Evolutionary conservation across 2,113 vertebrate species (phyloP).

Genomic region (Charina bottae): DNA sequence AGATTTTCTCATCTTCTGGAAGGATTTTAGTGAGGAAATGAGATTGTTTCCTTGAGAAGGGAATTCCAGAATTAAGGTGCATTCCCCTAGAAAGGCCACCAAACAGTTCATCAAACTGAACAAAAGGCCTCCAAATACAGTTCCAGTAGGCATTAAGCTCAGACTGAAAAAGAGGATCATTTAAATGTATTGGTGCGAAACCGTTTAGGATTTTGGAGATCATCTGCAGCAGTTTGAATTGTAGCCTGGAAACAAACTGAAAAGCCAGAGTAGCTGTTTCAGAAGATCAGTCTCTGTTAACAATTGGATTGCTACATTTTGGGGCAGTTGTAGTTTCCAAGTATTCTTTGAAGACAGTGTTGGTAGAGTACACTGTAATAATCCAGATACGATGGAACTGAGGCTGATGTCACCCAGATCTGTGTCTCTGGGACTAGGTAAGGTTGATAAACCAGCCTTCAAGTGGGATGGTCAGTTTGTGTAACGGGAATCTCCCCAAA

Average conservation of each 20-base stretch:
- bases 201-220: not conserved
- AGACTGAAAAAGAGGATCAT: not conserved
- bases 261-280: not conserved
- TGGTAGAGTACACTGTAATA: not conserved
- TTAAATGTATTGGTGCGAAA: not conserved
- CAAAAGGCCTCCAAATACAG: not conserved
- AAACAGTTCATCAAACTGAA: not conserved
- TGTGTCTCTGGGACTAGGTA: not conserved
- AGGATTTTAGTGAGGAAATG: not conserved
- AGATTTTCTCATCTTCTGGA: not conserved
- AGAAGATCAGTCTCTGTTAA: not conserved
- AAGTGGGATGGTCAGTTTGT: not conserved
- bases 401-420: not conserved
- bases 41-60: not conserved
- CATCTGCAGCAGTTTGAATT: not conserved
- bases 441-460: not conserved
- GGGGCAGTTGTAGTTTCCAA: not conserved
- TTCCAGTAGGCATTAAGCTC: not conserved
- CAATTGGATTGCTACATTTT: not conserved
- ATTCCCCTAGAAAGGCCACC: not conserved
- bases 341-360: not conserved
- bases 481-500: not conserved
- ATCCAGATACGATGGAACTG: not conserved
- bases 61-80: not conserved
- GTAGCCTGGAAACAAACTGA: not conserved